Base-by-base conservation (phyloP, 2,113 vertebrate species). In the Scatophagus argus region DNA sequence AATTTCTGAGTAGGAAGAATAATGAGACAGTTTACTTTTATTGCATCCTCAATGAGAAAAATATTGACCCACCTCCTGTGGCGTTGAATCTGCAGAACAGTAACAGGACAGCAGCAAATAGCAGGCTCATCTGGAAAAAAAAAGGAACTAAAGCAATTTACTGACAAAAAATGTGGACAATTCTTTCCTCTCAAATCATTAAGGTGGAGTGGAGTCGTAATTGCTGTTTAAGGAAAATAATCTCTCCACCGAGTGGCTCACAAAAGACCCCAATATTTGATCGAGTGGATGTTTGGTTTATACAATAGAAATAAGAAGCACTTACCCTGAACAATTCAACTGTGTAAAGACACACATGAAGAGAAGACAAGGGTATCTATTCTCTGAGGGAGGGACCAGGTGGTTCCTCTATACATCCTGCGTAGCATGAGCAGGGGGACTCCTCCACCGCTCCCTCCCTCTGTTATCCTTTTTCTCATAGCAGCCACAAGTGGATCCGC, bases 41-140 rank as follows among this genome's bases (percentile, higher is more conserved):
- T 79, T 75, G 89, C 89, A 86, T 90, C 82, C 83, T 83, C 82
- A 79, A 84, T 89, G 84, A 87, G 77, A 65, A 77, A 81, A 86
- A 78, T 85, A 91, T 89, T 72, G 85, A 89, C 87, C 87, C 83
- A 78, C 85, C 87, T 89, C 82, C 87, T 67, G 79, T 81, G 82
- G 86, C 63, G 67, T 23, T 60, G 85, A 17, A 62, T 64, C 81
- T 79, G 76, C 77, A 54, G 69, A 84, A 91, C 74, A 89, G 88
- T 70, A 91, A 88, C 72, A 83, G 70, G 52, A 80, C 39, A 49
- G 66, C 54, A 31, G 76, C 73, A 68, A 81, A 84, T 44, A 82
- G 81, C 56, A 10, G 54, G 79, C 64, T 85, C 78, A 86, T 87
- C 86, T 81, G 47, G 8, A 55, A 60, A 31, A 16, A 55, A 36